Percentiles rank a stretch among this genome's conserved stretches.
Conservation (phyloP, 2,797 vertebrate genomes). For the Aulostomus chinensis region DNA sequence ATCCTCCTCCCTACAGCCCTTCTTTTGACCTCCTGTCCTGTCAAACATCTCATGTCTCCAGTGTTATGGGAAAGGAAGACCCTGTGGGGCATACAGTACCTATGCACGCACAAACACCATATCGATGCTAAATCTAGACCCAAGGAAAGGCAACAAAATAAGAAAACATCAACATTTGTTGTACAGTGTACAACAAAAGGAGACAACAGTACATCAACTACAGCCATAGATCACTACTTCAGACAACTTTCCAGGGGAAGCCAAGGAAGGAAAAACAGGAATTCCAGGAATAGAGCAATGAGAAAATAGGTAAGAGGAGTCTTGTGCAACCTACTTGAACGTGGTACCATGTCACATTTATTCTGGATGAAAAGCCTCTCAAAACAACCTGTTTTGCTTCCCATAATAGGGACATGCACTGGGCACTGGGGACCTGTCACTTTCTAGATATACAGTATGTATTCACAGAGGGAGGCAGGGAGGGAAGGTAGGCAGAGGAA, state of each 20-base stretch:
- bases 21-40: slow-evolving; percentile 26
- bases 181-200: too few species aligned
- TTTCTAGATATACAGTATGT: slow-evolving; percentile 33
- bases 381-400: slow-evolving; percentile 31
- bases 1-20: slow-evolving; percentile 24
- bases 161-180: slow-evolving; percentile 20
- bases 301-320: slow-evolving; percentile 59
- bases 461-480: slow-evolving; percentile 13
- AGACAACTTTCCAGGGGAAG: slow-evolving; percentile 67
- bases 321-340: slow-evolving; percentile 23
- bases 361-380: slow-evolving; percentile 26
- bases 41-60: slow-evolving; percentile 19
- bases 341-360: slow-evolving; percentile 29
- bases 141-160: slow-evolving; percentile 55
- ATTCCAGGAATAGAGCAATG: slow-evolving; percentile 65
- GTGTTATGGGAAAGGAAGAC: slow-evolving; percentile 51
- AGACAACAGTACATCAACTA: slow-evolving; percentile 40
- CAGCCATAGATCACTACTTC: slow-evolving; percentile 43
- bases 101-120: slow-evolving; percentile 22
- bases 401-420: slow-evolving; percentile 26
- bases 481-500: slow-evolving; percentile 25
- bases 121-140: slow-evolving; percentile 44
- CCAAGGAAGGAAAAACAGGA: slow-evolving; percentile 60
- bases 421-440: slow-evolving; percentile 25
- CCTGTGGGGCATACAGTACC: slow-evolving; percentile 14